Evolutionary conservation across 1,140 invertebrate genomes (phyloP).

Genomic region (Heliothis virescens): DNA sequence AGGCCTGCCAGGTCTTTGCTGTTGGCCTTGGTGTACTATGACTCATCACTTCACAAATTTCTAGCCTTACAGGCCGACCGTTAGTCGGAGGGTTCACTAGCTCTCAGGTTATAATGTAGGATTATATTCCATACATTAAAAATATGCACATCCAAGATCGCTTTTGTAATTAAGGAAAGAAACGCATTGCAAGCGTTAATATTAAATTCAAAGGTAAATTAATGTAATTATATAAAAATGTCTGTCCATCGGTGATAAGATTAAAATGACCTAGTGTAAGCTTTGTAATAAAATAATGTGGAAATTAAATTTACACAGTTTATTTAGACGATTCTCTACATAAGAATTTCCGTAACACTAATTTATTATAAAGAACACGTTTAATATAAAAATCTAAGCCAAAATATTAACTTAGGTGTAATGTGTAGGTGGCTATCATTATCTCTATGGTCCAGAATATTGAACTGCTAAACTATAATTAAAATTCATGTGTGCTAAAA

Average conservation of each 20-base stretch:
- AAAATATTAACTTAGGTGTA: slow-evolving; percentile 60
- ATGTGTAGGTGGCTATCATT: slow-evolving; percentile 58
- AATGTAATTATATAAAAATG: slow-evolving; percentile 51
- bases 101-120: too few relatives aligned
- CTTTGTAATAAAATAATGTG: slow-evolving; percentile 71
- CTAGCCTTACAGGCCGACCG: too few relatives aligned
- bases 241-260: slow-evolving; percentile 66
- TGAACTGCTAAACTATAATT: slow-evolving; percentile 54
- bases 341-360: slow-evolving; percentile 73
- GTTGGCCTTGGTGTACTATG: too few relatives aligned
- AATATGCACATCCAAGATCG: slow-evolving; percentile 59
- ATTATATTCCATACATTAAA: slow-evolving; percentile 28
- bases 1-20: too few relatives aligned
- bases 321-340: slow-evolving; percentile 78
- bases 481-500: slow-evolving; percentile 57
- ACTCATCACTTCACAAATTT: too few relatives aligned
- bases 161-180: slow-evolving; percentile 61
- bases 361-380: slow-evolving; percentile 63
- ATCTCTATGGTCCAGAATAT: slow-evolving; percentile 58
- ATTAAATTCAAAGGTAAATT: slow-evolving; percentile 42
- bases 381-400: slow-evolving; percentile 62
- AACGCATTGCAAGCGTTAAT: slow-evolving; percentile 43
- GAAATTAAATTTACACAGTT: slow-evolving; percentile 77
- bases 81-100: too few relatives aligned
- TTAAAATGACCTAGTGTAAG: slow-evolving; percentile 57